phyloP scores from a whole-genome alignment of 2,113 vertebrate genomes.

The Macroglossus sobrinus region DNA sequence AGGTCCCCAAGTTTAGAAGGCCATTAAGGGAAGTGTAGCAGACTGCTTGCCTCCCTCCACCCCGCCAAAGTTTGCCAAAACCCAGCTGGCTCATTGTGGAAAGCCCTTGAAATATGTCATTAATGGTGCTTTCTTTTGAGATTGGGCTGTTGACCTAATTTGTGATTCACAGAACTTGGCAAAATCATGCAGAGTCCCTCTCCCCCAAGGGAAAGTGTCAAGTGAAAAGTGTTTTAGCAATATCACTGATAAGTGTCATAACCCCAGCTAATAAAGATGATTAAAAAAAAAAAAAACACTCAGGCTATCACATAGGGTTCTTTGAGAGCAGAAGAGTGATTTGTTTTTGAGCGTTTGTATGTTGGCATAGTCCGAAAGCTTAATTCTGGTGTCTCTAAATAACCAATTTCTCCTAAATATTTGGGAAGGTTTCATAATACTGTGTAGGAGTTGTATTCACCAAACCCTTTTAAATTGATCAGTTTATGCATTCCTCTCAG shows the following conservation, averaged over 20 bases:
- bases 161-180: constrained; percentile 38
- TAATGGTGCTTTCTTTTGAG: constrained; percentile 40
- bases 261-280: constrained; percentile 51
- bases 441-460: constrained; percentile 4
- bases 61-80: constrained; percentile 21
- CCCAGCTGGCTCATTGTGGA: constrained; percentile 10
- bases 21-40: neutral
- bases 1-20: neutral
- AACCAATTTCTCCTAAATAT: constrained; percentile 44
- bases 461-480: neutral
- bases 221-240: constrained; percentile 17
- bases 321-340: constrained; percentile 20
- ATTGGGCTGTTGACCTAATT: constrained; percentile 62
- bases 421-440: constrained; percentile 46
- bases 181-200: neutral
- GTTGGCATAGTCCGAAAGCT: constrained; percentile 55
- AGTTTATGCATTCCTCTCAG: neutral
- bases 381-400: constrained; percentile 37
- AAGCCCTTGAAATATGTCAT: constrained; percentile 44
- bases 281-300: constrained; percentile 37
- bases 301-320: constrained; percentile 25
- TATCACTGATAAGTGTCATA: neutral
- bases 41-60: neutral
- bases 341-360: constrained; percentile 37
- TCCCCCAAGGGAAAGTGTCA: neutral